phyloP scores from a whole-genome alignment of 2,888 invertebrate species.

The Caradrina clavipalpis region DNA sequence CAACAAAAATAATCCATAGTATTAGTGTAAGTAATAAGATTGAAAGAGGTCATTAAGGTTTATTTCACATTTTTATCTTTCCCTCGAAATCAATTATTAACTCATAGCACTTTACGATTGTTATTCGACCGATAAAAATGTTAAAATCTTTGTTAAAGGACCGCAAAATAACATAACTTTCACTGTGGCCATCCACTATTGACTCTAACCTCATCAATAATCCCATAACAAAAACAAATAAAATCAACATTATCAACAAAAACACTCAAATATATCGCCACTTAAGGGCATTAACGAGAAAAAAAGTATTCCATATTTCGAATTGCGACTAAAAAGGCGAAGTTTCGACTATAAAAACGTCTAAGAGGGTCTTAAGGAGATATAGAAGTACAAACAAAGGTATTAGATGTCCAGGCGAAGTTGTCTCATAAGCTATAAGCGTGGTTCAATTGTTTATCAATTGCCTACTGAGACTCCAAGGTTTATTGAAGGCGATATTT shows the following conservation, averaged over 20 bases:
- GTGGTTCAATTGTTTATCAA: constrained; percentile 74
- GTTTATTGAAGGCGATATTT: constrained; percentile 17
- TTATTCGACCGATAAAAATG: background rate
- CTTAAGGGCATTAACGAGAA: constrained; percentile 50
- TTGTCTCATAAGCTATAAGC: constrained; percentile 77
- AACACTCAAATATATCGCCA: constrained; percentile 51
- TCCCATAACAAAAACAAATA: constrained; percentile 26
- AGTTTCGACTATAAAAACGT: constrained; percentile 83
- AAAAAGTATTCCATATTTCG: constrained; percentile 76
- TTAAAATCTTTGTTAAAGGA: too few species aligned
- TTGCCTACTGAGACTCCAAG: constrained; percentile 42
- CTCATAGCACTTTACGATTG: background rate
- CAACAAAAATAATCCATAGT: background rate
- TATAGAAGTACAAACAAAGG: constrained; percentile 77
- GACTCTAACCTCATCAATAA: constrained; percentile 19
- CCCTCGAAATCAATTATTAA: background rate
- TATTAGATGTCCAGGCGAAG: constrained; percentile 76
- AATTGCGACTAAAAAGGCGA: constrained; percentile 71
- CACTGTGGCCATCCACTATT: background rate
- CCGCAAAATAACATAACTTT: background rate
- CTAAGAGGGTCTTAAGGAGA: constrained; percentile 78
- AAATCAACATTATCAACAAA: constrained; percentile 47
- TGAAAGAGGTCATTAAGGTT: background rate
- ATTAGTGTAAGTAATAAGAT: background rate
- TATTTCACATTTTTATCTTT: background rate